phyloP scores from a whole-genome alignment of 2,113 vertebrate genomes.

The Gymnarchus niloticus region DNA sequence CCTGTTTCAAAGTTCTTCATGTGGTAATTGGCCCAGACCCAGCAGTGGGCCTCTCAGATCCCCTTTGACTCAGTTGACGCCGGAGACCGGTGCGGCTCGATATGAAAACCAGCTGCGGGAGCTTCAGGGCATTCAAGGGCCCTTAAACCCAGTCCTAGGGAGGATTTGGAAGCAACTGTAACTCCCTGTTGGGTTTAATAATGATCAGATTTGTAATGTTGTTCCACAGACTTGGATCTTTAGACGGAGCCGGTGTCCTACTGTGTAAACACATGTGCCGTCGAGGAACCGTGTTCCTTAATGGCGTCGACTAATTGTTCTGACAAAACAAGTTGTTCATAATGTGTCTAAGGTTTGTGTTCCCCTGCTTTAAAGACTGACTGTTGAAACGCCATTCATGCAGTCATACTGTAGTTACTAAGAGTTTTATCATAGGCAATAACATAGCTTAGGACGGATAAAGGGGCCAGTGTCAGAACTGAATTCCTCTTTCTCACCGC shows the following conservation, averaged over 20 bases:
- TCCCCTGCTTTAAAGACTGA: neutral
- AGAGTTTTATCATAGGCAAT: neutral
- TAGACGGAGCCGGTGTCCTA: neutral
- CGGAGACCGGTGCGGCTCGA: neutral
- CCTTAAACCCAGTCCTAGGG: neutral
- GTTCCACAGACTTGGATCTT: neutral
- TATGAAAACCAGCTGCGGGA: constrained; percentile 11
- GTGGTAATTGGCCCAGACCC: neutral
- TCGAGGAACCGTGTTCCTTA: neutral
- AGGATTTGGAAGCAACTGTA: neutral
- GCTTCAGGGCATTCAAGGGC: neutral
- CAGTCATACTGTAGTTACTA: neutral
- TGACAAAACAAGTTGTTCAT: neutral
- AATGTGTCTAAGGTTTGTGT: neutral
- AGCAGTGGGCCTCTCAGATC: neutral
- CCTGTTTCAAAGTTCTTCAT: neutral
- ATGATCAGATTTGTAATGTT: constrained; percentile 14
- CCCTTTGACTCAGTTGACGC: neutral
- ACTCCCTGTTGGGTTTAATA: constrained; percentile 9
- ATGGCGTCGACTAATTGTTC: neutral
- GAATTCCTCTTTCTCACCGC: neutral
- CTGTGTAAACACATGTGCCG: neutral
- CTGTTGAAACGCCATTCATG: neutral
- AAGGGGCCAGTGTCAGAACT: neutral
- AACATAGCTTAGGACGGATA: neutral